Evolutionary conservation across 2,888 invertebrate genomes (phyloP), one percentile per base, ranked within the genome.

Genomic region (Dastarcus helophoroides): DNA sequence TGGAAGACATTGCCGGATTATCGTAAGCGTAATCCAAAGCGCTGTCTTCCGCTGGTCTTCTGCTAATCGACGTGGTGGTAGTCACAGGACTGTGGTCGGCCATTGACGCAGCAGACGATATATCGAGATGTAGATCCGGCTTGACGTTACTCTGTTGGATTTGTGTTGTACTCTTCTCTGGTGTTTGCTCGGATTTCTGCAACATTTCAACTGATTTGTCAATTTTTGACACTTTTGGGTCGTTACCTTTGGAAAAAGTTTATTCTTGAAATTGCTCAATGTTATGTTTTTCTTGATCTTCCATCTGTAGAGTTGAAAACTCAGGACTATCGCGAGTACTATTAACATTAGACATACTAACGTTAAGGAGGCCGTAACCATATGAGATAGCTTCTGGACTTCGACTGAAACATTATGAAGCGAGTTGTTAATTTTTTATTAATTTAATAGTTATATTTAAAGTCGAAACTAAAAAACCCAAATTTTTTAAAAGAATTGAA

Each of bases 1-100:
- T 33, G 4, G 31, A 6, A 8, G 35, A 14, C 72, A 84, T 72
- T 0, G 72, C 82, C 50, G 76, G 78, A 57, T 84, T 84, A 47
- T 83, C 83, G 50, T 83, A 82, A 1, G 80, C 79, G 46, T 79
- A 82, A 46, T 82, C 83, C 22, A 79, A 61, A 2, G 80, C 79
- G 1, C 76, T 73, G 41, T 83, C 82, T 54, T 84, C 83, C 10
- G 81, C 79, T 1, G 83, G 82, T 46, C 80, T 71, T 35, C 82
- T 67, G 41, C 77, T 79, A 1, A 80, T 64, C 0, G 77, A 73
- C 3, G 82, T 81, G 44, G 77, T 77, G 26, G 78, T 68, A 0
- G 81, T 82, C 31, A 52, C 55, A 3, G 62, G 62, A 41, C 58
- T 60, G 26, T 54, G 50, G 14, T 56, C 56, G 6, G 47, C 37